Conservation (phyloP, 2,797 vertebrate genomes). For the Gambusia yucatana region DNA sequence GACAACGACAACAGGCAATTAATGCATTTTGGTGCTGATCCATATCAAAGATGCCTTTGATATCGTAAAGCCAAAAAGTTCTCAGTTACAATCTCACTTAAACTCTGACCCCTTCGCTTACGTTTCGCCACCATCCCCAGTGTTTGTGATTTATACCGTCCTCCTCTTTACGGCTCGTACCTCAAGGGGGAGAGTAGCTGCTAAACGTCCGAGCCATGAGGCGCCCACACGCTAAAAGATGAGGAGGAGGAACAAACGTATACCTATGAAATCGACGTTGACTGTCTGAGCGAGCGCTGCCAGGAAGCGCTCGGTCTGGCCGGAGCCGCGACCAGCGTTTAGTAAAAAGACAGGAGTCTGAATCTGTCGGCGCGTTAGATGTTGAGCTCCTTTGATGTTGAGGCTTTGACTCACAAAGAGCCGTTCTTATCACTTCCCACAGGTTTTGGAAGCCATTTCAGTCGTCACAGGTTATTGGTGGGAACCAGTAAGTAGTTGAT, state of each 20-base stretch:
- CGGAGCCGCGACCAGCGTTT: slow-evolving; percentile 43
- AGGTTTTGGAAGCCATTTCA: slow-evolving; percentile 37
- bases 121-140: slow-evolving; percentile 19
- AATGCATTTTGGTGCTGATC: too few relatives aligned
- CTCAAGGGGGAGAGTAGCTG: slow-evolving; percentile 64
- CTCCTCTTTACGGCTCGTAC: slow-evolving; percentile 52
- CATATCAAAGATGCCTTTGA: background rate
- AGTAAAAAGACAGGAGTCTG: slow-evolving; percentile 46
- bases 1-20: too few relatives aligned
- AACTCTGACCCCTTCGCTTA: slow-evolving; percentile 25
- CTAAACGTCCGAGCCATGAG: slow-evolving; percentile 64
- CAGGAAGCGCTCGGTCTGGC: slow-evolving; percentile 45
- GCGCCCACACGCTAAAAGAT: slow-evolving; percentile 64
- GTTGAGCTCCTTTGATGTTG: slow-evolving; percentile 66
- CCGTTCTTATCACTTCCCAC: slow-evolving; percentile 54
- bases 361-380: slow-evolving; percentile 48
- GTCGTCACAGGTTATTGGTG: slow-evolving; percentile 28
- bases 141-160: slow-evolving; percentile 48
- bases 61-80: background rate
- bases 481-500: slow-evolving; percentile 34
- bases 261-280: slow-evolving; percentile 69
- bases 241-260: slow-evolving; percentile 31
- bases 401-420: slow-evolving; percentile 65
- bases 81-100: background rate
- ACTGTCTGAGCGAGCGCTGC: slow-evolving; percentile 46